A percentile compares a stretch with the other conserved stretches of the same genome.
Evolutionary conservation across 2,113 vertebrate species (phyloP).

Genomic region (Sardina pilchardus): DNA sequence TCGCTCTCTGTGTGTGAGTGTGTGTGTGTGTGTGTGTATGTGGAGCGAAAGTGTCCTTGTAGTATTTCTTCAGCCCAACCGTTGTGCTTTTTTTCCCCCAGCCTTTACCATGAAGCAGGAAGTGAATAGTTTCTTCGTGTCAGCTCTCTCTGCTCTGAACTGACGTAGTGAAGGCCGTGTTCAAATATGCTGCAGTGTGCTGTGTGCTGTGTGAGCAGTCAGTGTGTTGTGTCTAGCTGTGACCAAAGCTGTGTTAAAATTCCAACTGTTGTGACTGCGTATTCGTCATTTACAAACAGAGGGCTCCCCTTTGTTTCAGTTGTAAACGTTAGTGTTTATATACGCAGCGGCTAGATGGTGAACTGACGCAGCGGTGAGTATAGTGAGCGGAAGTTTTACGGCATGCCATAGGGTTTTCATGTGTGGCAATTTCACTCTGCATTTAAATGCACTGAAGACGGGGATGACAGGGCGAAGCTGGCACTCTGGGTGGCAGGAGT

Average conservation of each 20-base stretch:
- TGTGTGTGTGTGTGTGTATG: slow-evolving; percentile 20
- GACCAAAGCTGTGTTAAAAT: background rate
- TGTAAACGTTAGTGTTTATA: background rate
- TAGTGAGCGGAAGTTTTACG: background rate
- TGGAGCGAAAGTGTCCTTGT: background rate
- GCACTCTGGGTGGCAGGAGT: background rate
- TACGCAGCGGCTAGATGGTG: background rate
- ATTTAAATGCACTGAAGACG: background rate
- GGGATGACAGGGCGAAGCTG: background rate
- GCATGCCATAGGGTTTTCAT: background rate
- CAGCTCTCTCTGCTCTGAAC: background rate
- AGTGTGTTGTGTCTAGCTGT: background rate
- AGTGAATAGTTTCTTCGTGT: background rate
- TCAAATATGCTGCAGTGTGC: background rate
- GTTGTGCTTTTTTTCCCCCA: too few relatives aligned
- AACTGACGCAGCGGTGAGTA: background rate
- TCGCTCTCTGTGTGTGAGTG: slow-evolving; percentile 29
- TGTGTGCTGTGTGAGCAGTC: background rate
- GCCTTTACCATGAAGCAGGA: background rate
- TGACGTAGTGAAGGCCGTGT: background rate
- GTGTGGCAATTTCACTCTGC: background rate
- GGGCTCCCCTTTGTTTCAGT: background rate
- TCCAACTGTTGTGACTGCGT: background rate
- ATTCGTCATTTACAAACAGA: background rate
- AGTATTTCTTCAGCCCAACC: background rate